Evolutionary conservation across 2,888 invertebrate species (phyloP).

Genomic region (Phlogophora meticulosa): DNA sequence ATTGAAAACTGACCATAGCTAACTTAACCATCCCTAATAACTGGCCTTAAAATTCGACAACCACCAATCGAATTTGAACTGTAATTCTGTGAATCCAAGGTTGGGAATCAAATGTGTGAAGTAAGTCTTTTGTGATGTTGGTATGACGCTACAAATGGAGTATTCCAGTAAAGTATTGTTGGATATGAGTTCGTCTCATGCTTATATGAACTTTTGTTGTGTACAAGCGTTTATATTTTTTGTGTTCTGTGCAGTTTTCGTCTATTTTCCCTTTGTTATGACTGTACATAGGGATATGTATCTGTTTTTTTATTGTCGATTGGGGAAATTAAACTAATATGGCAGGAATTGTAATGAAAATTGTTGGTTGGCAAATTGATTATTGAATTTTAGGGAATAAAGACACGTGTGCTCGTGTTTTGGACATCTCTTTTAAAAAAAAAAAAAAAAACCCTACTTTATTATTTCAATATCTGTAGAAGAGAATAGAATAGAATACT

Average conservation of each 20-base stretch:
- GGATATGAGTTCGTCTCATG: conserved; percentile 64
- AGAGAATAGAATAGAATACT: too few relatives aligned
- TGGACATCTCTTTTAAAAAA: too few relatives aligned
- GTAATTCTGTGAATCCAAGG: fast-evolving
- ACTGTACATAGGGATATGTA: conserved; percentile 16
- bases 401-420: background rate
- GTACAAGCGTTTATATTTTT: conserved; percentile 53
- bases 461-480: too few relatives aligned
- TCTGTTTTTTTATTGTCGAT: conserved; percentile 42
- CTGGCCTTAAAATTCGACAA: conserved; percentile 46
- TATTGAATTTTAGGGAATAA: background rate
- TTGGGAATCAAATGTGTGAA: conserved; percentile 8
- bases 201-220: conserved; percentile 62
- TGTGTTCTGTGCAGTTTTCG: conserved; percentile 56
- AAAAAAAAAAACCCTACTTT: too few relatives aligned
- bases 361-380: conserved; percentile 15
- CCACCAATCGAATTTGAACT: conserved; percentile 20
- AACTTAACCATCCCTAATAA: conserved; percentile 51
- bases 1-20: conserved; percentile 72
- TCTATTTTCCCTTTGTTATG: conserved; percentile 50
- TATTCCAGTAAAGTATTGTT: conserved; percentile 69
- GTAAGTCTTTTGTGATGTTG: conserved; percentile 28
- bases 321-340: conserved; percentile 47
- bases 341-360: conserved; percentile 38
- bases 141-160: conserved; percentile 37